Percentiles rank a stretch among this genome's conserved stretches.
Conservation (phyloP, 2,888 invertebrate species). For the Athetis lepigone region DNA sequence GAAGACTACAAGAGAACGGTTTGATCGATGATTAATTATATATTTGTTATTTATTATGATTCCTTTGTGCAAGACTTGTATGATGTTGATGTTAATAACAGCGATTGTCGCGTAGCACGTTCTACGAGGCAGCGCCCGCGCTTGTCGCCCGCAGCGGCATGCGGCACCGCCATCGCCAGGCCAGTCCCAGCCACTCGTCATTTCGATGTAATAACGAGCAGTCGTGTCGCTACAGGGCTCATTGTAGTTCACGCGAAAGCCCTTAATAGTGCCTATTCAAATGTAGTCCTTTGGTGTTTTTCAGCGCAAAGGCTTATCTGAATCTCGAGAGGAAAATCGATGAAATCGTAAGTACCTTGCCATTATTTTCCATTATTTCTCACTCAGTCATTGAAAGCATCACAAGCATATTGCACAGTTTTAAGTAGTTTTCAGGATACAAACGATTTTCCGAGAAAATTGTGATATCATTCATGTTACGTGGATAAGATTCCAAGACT, state of each 20-base stretch:
- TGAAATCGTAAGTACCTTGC: constrained; percentile 84
- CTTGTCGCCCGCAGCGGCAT: constrained; percentile 44
- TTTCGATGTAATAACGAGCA: constrained; percentile 85
- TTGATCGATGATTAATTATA: neutral
- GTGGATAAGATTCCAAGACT: constrained; percentile 12
- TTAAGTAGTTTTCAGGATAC: constrained; percentile 52
- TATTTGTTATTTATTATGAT: constrained; percentile 6
- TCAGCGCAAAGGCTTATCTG: constrained; percentile 78
- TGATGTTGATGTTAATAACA: constrained; percentile 31
- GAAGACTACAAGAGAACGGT: neutral
- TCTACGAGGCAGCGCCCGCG: constrained; percentile 56
- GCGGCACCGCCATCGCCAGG: constrained; percentile 46
- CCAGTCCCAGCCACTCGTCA: constrained; percentile 74
- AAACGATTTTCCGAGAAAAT: constrained; percentile 49
- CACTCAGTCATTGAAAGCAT: constrained; percentile 58
- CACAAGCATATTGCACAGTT: constrained; percentile 76
- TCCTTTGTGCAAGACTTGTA: constrained; percentile 16
- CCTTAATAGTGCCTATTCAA: constrained; percentile 88
- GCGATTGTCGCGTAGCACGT: constrained; percentile 37
- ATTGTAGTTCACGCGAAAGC: constrained; percentile 90
- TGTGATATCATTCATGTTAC: constrained; percentile 5
- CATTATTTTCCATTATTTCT: constrained; percentile 37
- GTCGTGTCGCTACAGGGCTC: constrained; percentile 87
- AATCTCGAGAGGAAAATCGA: constrained; percentile 87
- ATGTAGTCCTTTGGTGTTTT: constrained; percentile 88